These are phyloP conservation scores for Campoplex capitator DNA, from an alignment of 2,888 invertebrate genomes.

Conservation along the genomic window DNA sequence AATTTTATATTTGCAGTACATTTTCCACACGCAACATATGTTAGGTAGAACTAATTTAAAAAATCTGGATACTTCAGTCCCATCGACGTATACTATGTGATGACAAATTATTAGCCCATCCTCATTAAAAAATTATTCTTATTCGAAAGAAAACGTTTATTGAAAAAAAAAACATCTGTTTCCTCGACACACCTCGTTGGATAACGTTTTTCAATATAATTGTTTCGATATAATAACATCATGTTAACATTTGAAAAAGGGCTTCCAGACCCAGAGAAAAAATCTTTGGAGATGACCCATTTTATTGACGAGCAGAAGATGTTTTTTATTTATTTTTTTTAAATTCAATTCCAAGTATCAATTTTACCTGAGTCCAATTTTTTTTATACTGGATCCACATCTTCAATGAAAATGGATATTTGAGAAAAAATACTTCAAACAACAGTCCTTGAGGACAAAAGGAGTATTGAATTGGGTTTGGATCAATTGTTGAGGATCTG, in stretches of 20 bases:
- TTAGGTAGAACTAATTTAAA: background rate
- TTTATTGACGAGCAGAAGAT: background rate
- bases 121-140: background rate
- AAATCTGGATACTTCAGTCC: constrained; percentile 13
- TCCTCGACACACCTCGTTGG: background rate
- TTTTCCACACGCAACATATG: background rate
- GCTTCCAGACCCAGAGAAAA: background rate
- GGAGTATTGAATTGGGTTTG: background rate
- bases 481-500: background rate
- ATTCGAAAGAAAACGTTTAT: background rate
- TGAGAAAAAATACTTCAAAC: background rate
- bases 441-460: background rate
- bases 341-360: background rate
- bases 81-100: background rate
- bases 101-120: background rate
- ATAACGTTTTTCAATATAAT: too few relatives aligned
- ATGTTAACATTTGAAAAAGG: background rate
- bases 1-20: background rate
- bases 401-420: background rate
- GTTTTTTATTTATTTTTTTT: background rate
- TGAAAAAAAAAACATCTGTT: background rate
- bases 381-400: background rate
- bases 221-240: background rate
- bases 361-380: background rate
- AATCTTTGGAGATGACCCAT: background rate